Evolutionary conservation across 2,888 invertebrate species (phyloP).

Genomic region (Linnaemya vulpina): DNA sequence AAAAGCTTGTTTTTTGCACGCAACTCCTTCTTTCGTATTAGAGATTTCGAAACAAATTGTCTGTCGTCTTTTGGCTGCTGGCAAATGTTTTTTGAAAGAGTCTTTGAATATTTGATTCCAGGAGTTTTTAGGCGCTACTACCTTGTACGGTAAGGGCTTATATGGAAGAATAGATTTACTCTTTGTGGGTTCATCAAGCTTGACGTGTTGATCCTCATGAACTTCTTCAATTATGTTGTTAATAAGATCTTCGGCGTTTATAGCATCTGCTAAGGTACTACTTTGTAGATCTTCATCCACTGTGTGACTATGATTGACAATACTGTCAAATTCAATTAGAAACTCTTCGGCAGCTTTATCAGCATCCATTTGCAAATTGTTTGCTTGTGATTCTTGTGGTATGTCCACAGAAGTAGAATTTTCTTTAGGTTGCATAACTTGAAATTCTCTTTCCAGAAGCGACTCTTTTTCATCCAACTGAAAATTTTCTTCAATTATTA

Average conservation of each 20-base stretch:
- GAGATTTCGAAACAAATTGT: constrained; percentile 63
- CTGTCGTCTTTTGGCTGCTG: constrained; percentile 55
- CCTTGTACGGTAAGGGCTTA: constrained; percentile 40
- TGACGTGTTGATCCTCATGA: constrained; percentile 34
- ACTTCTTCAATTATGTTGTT: constrained; percentile 63
- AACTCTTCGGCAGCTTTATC: constrained; percentile 65
- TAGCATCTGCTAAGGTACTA: constrained; percentile 14
- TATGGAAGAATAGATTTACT: constrained; percentile 20
- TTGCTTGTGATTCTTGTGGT: constrained; percentile 18
- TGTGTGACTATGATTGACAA: constrained; percentile 61
- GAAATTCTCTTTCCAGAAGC: constrained; percentile 48
- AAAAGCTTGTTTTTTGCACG: constrained; percentile 55
- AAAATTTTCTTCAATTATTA: constrained; percentile 43
- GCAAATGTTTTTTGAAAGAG: constrained; percentile 37
- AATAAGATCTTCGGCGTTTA: constrained; percentile 50
- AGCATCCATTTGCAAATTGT: constrained; percentile 37
- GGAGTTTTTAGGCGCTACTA: constrained; percentile 42
- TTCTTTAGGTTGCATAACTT: constrained; percentile 44
- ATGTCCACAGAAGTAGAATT: neutral
- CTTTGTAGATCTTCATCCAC: constrained; percentile 30
- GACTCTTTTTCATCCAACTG: constrained; percentile 37
- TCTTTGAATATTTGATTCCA: constrained; percentile 61
- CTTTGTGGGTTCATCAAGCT: constrained; percentile 17
- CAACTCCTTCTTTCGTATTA: constrained; percentile 36
- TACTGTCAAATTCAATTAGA: constrained; percentile 66